These are phyloP conservation scores for Caenorhabditis parvicauda DNA, from an alignment of 2,888 invertebrate genomes.

Conservation along the genomic window DNA sequence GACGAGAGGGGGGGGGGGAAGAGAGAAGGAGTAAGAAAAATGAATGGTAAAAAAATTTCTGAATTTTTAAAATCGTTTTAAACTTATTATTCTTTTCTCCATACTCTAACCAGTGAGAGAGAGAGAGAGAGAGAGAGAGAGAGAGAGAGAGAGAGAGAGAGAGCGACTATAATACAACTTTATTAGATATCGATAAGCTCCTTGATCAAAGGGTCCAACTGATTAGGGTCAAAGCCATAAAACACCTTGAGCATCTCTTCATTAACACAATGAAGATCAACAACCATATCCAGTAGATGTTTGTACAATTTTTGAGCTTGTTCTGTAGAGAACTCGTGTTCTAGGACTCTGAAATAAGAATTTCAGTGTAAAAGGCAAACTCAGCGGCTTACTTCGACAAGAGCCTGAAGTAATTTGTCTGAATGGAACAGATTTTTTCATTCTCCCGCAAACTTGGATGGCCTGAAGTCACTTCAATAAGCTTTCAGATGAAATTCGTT, in stretches of 20 bases:
- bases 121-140: too few relatives aligned
- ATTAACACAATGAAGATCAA: constrained; percentile 44
- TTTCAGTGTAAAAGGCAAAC: neutral
- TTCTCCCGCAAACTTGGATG: constrained; percentile 8
- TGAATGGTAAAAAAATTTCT: too few relatives aligned
- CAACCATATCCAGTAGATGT: constrained; percentile 35
- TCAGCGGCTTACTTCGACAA: constrained; percentile 13
- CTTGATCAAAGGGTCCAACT: constrained; percentile 51
- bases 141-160: too few relatives aligned
- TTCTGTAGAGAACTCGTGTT: constrained; percentile 31
- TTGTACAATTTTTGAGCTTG: constrained; percentile 35
- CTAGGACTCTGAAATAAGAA: constrained; percentile 34
- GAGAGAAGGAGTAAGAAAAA: too few relatives aligned
- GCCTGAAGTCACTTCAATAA: constrained; percentile 6
- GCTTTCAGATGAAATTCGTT: neutral
- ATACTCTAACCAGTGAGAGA: too few relatives aligned
- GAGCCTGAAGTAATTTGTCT: constrained; percentile 16
- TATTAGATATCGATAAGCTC: too few relatives aligned
- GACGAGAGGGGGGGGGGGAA: too few relatives aligned
- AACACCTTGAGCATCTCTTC: constrained; percentile 45
- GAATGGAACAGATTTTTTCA: constrained; percentile 8
- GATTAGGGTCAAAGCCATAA: constrained; percentile 41
- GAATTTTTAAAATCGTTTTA: neutral
- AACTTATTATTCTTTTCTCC: neutral
- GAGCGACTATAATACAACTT: too few relatives aligned